phyloP scores from a whole-genome alignment of 2,797 vertebrate species.

The Euphonia xanthogaster region DNA sequence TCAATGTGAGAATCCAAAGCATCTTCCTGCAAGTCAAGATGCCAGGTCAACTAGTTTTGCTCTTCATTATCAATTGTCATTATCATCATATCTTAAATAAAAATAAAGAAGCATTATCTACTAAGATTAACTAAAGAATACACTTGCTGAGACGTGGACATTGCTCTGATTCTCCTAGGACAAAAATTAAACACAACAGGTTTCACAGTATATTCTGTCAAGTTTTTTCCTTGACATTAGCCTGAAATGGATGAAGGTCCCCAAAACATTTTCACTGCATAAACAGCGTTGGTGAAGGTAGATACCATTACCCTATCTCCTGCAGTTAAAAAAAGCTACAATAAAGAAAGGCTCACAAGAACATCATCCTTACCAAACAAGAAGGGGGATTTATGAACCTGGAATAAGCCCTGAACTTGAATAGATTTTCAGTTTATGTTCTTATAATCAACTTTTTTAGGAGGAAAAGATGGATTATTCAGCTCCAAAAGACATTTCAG shows the following conservation, averaged over 20 bases:
- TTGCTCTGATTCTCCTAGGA: background rate
- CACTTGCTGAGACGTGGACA: background rate
- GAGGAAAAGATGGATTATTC: background rate
- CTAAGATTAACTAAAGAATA: background rate
- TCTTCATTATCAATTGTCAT: background rate
- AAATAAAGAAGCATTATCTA: background rate
- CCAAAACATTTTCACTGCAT: background rate
- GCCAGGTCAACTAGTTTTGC: background rate
- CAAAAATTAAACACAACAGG: background rate
- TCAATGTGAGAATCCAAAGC: background rate
- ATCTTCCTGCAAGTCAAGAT: background rate
- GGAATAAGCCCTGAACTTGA: background rate
- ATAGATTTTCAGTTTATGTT: background rate
- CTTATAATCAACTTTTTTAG: background rate
- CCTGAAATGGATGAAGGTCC: background rate
- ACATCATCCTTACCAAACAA: background rate
- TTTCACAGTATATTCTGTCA: background rate
- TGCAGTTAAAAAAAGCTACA: background rate
- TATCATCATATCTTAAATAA: background rate
- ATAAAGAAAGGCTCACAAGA: background rate
- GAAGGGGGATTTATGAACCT: background rate
- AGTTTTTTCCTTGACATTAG: background rate
- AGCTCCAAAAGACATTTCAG: background rate
- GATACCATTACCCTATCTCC: too few species aligned
- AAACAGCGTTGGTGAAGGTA: background rate